Base-by-base conservation (phyloP, 2,888 invertebrate genomes). In the Archaeoteleia sp. region DNA sequence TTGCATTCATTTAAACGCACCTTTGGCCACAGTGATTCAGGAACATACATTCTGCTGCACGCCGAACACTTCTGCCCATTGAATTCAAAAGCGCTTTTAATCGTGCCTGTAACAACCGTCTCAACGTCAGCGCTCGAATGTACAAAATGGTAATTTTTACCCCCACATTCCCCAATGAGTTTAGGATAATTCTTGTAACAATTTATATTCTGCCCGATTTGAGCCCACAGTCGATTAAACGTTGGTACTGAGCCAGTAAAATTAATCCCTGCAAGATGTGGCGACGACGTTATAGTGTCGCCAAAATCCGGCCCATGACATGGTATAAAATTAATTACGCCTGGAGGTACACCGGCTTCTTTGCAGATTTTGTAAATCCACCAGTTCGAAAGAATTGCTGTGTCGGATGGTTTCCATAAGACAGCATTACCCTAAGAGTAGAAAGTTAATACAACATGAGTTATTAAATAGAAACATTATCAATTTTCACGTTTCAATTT, bases 11-110 rank as follows among this genome's bases (percentile, higher is more conserved):
- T n/a, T n/a, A n/a, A n/a, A n/a, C n/a, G n/a, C n/a, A 93, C 89
- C 83, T 89, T 81, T 15, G 89, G 87, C 94, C 95, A 96, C 42
- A 97, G 84, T 1, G 96, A 96, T 82, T 93, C 90, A 0, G 99
- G 97, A 43, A 97, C 92, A 86, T 97, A 99, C 88, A 97, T 91
- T 79, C 99, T 90, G n/a, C 97, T 96, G 83, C 97, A 97, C 0
- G 99, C 99, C 1, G 98, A 98, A 86, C 99, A 99, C 85, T 99
- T 99, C 84, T 99, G 99, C 1, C 98, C 98, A 79, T 93, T 93
- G 85, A 92, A 99, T 87, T 99, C 99, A 86, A 97, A 99, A 1
- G 98, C 92, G 35, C 97, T 93, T 67, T 95, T 90, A 71, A 98
- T 93, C 0, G 97, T 96, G 17, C 91, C 90, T 17, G 91, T 90